phyloP scores from a whole-genome alignment of 2,797 vertebrate species.

The Anguilla megastoma region DNA sequence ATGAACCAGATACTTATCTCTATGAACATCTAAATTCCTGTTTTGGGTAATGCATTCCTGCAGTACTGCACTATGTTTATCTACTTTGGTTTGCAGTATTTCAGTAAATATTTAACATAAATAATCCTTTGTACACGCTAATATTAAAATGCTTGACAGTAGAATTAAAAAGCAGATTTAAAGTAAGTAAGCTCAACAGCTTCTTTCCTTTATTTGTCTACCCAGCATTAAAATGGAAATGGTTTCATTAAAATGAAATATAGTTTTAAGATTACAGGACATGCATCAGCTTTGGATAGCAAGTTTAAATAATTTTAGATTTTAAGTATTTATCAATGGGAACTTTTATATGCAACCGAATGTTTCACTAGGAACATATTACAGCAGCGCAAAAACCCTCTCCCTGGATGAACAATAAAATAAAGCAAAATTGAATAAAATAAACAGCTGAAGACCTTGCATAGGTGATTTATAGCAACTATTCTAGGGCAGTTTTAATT shows the following conservation, averaged over 20 bases:
- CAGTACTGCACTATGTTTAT: no score
- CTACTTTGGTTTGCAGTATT: no score
- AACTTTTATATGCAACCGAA: not conserved
- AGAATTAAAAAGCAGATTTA: no score
- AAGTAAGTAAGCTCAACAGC: no score
- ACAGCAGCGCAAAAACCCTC: not conserved
- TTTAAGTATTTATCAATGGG: not conserved
- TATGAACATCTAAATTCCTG: no score
- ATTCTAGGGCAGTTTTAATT: not conserved
- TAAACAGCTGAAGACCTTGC: not conserved
- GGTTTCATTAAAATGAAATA: no score
- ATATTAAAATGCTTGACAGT: no score
- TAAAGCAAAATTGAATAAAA: not conserved
- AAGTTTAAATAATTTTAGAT: not conserved
- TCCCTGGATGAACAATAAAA: not conserved
- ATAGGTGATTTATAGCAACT: not conserved
- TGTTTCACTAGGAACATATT: not conserved
- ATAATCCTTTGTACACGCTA: no score
- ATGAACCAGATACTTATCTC: no score
- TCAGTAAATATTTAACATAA: no score
- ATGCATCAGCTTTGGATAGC: not conserved
- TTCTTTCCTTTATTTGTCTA: no score
- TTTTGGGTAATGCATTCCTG: no score
- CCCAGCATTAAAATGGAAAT: not conserved
- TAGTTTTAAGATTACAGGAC: not conserved